A percentile compares a stretch with the other conserved stretches of the same genome.
Evolutionary conservation across 2,888 invertebrate genomes (phyloP).

Genomic region (Dysmachus trigonus): DNA sequence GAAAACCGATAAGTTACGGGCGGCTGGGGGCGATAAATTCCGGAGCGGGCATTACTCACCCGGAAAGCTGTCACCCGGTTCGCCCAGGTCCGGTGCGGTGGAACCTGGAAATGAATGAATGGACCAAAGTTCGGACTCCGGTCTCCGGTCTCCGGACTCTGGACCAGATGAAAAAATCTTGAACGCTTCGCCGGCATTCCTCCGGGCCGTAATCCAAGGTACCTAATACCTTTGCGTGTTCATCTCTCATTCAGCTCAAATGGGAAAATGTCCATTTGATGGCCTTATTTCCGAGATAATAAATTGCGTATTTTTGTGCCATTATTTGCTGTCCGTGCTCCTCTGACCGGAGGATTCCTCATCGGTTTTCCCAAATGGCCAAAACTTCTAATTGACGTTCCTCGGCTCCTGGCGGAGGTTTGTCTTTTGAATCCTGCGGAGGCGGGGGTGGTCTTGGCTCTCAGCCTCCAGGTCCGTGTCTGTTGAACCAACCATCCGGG

Average conservation of each 20-base stretch:
- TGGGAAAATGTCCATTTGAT: slow-evolving; percentile 49
- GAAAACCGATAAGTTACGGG: not conserved
- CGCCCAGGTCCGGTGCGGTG: not conserved
- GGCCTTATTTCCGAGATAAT: slow-evolving; percentile 47
- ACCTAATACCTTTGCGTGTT: slow-evolving; percentile 50
- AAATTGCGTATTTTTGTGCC: slow-evolving; percentile 48
- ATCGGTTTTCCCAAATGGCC: slow-evolving; percentile 48
- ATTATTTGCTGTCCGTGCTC: slow-evolving; percentile 40
- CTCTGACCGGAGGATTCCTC: slow-evolving; percentile 32
- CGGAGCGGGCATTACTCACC: slow-evolving; percentile 30
- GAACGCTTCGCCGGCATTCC: slow-evolving; percentile 39
- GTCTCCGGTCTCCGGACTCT: too few species aligned
- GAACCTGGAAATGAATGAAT: not conserved
- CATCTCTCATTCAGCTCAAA: slow-evolving; percentile 48
- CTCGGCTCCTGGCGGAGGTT: slow-evolving; percentile 26
- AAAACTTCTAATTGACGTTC: slow-evolving; percentile 47
- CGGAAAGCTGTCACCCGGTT: slow-evolving; percentile 31
- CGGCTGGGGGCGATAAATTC: slow-evolving; percentile 7
- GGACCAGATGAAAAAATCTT: slow-evolving; percentile 40
- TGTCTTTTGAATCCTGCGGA: slow-evolving; percentile 26
- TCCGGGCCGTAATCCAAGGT: slow-evolving; percentile 34
- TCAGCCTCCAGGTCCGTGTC: not conserved
- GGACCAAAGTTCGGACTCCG: not conserved
- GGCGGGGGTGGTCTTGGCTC: not conserved
- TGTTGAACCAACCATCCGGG: not conserved